Conservation (phyloP, 2,888 invertebrate species). For the Sinotaia quadrata region DNA sequence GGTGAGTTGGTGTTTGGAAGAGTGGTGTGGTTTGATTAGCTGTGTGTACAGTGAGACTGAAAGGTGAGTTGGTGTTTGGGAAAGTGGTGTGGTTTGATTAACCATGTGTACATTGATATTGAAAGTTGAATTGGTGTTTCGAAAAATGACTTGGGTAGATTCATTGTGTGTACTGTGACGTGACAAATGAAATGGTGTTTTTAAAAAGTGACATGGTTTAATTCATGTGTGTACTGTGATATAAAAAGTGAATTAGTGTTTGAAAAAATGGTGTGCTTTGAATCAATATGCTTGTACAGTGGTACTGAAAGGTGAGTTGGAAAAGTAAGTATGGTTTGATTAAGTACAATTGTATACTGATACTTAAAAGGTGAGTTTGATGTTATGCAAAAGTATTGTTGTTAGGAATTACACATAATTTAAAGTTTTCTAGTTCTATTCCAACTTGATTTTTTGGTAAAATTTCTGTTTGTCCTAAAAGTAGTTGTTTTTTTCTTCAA, state of each 20-base stretch:
- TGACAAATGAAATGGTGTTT: conserved; percentile 81
- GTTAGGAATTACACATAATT: too few relatives aligned
- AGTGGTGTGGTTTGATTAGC: conserved; percentile 90
- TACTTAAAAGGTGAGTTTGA: too few relatives aligned
- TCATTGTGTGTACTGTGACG: conserved; percentile 92
- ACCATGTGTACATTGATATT: conserved; percentile 91
- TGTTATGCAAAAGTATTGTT: too few relatives aligned
- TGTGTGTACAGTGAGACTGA: conserved; percentile 94
- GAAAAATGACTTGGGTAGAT: conserved; percentile 87
- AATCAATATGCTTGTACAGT: conserved; percentile 90
- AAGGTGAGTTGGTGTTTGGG: conserved; percentile 76
- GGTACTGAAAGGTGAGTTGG: conserved; percentile 92
- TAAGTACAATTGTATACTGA: too few relatives aligned
- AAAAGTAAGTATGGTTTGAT: too few relatives aligned
- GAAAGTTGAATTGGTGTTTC: conserved; percentile 80
- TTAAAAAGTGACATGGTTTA: too few relatives aligned
- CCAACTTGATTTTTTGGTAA: too few relatives aligned
- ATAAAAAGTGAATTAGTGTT: too few relatives aligned
- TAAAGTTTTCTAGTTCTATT: too few relatives aligned
- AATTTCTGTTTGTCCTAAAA: too few relatives aligned
- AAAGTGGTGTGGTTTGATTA: conserved; percentile 89
- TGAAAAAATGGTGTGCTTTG: conserved; percentile 86
- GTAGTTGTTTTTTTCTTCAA: too few relatives aligned
- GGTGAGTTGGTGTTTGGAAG: conserved; percentile 75
- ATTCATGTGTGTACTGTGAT: too few relatives aligned